phyloP scores from a whole-genome alignment of 2,113 vertebrate genomes.

The Anser cygnoides region DNA sequence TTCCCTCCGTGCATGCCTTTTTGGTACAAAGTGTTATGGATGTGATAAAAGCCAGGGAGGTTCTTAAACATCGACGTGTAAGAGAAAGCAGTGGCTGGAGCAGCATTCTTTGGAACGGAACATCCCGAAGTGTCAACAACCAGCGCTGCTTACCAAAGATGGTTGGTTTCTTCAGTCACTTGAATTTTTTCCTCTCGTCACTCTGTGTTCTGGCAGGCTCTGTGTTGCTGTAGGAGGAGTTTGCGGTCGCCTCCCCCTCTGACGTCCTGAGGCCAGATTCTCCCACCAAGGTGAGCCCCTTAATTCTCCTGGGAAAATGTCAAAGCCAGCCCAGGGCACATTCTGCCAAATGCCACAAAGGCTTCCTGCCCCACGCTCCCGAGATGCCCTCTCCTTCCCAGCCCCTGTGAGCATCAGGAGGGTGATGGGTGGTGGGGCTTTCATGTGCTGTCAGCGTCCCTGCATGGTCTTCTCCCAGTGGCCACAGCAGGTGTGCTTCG shows the following conservation, averaged over 20 bases:
- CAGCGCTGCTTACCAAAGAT: slow-evolving; percentile 48
- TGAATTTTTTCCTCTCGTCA: background rate
- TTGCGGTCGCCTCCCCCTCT: background rate
- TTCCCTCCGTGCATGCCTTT: background rate
- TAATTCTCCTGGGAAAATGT: background rate
- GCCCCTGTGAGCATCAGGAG: background rate
- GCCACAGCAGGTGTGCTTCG: background rate
- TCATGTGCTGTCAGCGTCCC: fast-evolving
- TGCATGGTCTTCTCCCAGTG: background rate
- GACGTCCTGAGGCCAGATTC: background rate
- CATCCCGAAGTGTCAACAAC: slow-evolving; percentile 33
- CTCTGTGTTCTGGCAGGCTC: background rate
- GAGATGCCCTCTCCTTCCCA: background rate
- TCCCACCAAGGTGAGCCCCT: background rate
- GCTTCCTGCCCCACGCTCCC: background rate
- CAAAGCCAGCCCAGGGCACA: background rate
- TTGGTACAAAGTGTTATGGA: background rate
- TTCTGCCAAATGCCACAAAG: background rate
- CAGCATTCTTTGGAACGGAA: slow-evolving; percentile 34
- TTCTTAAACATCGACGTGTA: background rate
- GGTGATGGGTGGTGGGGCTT: background rate
- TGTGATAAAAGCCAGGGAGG: background rate
- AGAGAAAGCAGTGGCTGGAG: fast-evolving
- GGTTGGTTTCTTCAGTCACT: slow-evolving; percentile 31
- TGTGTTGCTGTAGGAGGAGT: slow-evolving; percentile 49